These are phyloP conservation scores for Druceiella hillmani DNA, from an alignment of 2,888 invertebrate species.

Conservation along the genomic window DNA sequence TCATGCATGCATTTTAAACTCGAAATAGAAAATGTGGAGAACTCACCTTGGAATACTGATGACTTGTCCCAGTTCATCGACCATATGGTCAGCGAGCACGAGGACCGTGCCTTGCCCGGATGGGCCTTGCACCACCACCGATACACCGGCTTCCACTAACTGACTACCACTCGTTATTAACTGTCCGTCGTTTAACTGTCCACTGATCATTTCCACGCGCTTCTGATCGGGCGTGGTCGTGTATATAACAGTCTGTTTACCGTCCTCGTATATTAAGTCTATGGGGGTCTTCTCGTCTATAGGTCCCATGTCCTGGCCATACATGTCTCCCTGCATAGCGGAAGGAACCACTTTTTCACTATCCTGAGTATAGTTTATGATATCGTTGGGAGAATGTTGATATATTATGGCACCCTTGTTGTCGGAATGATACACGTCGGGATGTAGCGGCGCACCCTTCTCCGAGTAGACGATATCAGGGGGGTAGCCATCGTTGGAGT, in stretches of 20 bases:
- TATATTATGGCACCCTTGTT: constrained; percentile 53
- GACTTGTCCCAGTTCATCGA: constrained; percentile 63
- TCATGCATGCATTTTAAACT: too few relatives aligned
- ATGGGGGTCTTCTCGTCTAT: constrained; percentile 68
- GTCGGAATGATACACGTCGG: constrained; percentile 45
- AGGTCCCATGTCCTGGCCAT: constrained; percentile 47
- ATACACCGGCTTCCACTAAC: constrained; percentile 49
- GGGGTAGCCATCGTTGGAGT: constrained; percentile 53
- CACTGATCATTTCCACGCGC: constrained; percentile 72
- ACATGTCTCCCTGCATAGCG: constrained; percentile 45
- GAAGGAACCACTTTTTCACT: constrained; percentile 32
- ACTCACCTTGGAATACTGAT: constrained; percentile 60
- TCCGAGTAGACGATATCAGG: constrained; percentile 57
- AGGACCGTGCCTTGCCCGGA: constrained; percentile 57
- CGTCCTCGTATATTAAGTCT: constrained; percentile 79
- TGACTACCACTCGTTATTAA: constrained; percentile 47
- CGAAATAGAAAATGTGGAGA: too few relatives aligned
- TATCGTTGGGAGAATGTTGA: constrained; percentile 40
- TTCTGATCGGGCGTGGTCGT: constrained; percentile 75
- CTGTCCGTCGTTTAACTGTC: constrained; percentile 56
- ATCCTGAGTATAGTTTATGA: constrained; percentile 29
- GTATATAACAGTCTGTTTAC: constrained; percentile 79
- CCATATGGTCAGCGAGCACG: constrained; percentile 66
- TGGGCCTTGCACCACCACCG: constrained; percentile 47
- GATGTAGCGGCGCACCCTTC: constrained; percentile 51